Evolutionary conservation across 1,140 invertebrate genomes (phyloP).

Genomic region (Meloidogyne hapla): DNA sequence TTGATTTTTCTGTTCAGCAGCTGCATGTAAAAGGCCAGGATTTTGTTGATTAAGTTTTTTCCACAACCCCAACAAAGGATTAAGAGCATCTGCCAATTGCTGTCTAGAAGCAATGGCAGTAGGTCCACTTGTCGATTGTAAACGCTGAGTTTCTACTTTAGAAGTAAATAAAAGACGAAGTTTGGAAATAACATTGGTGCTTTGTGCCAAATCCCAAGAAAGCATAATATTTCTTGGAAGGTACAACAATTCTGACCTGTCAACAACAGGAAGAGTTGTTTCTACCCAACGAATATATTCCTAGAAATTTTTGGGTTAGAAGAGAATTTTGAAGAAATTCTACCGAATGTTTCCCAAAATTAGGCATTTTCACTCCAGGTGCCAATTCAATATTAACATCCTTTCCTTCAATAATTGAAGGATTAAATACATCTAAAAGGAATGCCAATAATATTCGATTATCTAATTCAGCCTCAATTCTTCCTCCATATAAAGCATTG

Average conservation of each 20-base stretch:
- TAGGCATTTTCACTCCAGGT: constrained; percentile 34
- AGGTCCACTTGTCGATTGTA: constrained; percentile 35
- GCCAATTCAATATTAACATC: constrained; percentile 12
- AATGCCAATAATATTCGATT: constrained; percentile 75
- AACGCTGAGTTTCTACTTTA: not conserved
- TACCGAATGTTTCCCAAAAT: constrained; percentile 32
- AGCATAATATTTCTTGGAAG: constrained; percentile 79
- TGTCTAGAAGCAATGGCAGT: constrained; percentile 45
- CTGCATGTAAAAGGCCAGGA: constrained; percentile 19
- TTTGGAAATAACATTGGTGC: constrained; percentile 70
- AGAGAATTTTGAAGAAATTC: constrained; percentile 62
- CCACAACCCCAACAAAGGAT: constrained; percentile 75
- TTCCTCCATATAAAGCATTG: constrained; percentile 81
- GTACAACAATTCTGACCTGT: constrained; percentile 75
- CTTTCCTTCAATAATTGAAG: constrained; percentile 20
- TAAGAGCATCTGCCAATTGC: constrained; percentile 70
- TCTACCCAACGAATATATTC: constrained; percentile 65
- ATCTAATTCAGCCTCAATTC: constrained; percentile 81
- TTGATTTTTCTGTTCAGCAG: constrained; percentile 37
- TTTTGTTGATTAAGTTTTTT: constrained; percentile 72
- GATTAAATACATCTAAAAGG: constrained; percentile 36
- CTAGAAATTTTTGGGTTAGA: constrained; percentile 69
- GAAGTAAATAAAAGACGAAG: constrained; percentile 67
- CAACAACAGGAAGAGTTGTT: constrained; percentile 64
- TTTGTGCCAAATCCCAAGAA: constrained; percentile 75